phyloP scores from a whole-genome alignment of 1,140 invertebrate genomes.

The Apis mellifera region Amel_HAv3.1 CM009942.2:10002001-10002500 shows the following conservation, averaged over 20 bases:
- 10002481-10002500: slow-evolving; percentile 6
- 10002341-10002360: neutral
- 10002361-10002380: neutral
- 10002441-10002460: neutral
- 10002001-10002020: neutral
- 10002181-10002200: neutral
- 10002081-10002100: neutral
- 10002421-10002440: neutral
- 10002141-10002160: neutral
- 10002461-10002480: neutral
- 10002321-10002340: neutral
- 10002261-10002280: neutral
- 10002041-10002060: neutral
- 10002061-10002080: neutral
- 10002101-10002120: neutral
- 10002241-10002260: neutral
- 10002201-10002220: neutral
- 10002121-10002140: neutral
- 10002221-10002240: neutral
- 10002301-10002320: neutral
- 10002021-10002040: neutral
- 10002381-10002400: neutral
- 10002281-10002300: slow-evolving; percentile 8
- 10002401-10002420: neutral
- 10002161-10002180: neutral